Conservation (phyloP, 2,113 vertebrate genomes). For the Anoplopoma fimbria region DNA sequence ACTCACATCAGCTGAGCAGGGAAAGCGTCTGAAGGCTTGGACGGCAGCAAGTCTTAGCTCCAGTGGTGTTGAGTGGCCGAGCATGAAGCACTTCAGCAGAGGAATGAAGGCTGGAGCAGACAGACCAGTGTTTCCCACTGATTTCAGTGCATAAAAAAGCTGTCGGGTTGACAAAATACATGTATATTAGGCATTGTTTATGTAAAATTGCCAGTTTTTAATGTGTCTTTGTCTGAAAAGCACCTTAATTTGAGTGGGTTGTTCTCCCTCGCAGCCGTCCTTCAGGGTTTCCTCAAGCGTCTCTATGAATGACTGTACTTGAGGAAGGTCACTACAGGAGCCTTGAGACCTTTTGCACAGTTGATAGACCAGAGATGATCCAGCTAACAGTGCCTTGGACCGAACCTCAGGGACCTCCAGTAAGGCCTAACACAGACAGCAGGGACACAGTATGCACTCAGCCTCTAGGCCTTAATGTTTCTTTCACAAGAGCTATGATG, state of each 20-base stretch:
- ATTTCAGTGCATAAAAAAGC: constrained; percentile 86
- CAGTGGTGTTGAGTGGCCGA: constrained; percentile 42
- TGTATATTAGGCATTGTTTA: not conserved
- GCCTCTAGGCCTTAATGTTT: not conserved
- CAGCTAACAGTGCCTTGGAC: constrained; percentile 80
- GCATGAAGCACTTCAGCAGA: constrained; percentile 76
- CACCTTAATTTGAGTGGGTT: constrained; percentile 67
- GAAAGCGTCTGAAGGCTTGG: constrained; percentile 88
- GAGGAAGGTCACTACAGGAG: constrained; percentile 78
- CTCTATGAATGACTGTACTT: constrained; percentile 82
- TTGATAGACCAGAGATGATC: constrained; percentile 85
- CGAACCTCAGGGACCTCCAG: constrained; percentile 75
- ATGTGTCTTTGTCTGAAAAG: constrained; percentile 37
- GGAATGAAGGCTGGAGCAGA: constrained; percentile 77
- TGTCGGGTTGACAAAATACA: constrained; percentile 58
- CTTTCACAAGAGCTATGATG: not conserved
- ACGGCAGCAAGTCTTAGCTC: constrained; percentile 85
- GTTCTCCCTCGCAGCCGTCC: constrained; percentile 70
- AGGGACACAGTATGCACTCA: not conserved
- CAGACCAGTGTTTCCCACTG: constrained; percentile 86
- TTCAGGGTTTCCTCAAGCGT: constrained; percentile 79
- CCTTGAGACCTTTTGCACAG: constrained; percentile 79
- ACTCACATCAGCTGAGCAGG: constrained; percentile 86
- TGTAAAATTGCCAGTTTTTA: not conserved
- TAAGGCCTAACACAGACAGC: constrained; percentile 80